Conservation (phyloP, 2,888 invertebrate genomes). For the Stenchaetothrips biformis region DNA sequence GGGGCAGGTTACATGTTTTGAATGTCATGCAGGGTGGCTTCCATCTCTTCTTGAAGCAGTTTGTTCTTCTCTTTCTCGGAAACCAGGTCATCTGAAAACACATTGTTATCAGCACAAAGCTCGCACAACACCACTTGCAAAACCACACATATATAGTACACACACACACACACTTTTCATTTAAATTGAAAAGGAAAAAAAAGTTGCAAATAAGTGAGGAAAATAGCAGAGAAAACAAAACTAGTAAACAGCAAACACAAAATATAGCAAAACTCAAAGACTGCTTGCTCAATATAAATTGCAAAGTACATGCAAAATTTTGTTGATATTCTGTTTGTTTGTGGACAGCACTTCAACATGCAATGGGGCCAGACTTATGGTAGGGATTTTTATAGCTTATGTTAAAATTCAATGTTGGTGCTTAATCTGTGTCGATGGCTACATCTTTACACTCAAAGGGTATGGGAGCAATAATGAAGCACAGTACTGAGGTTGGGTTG, state of each 20-base stretch:
- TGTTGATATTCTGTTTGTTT: neutral
- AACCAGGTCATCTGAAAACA: constrained; percentile 86
- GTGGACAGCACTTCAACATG: constrained; percentile 14
- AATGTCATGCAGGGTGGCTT: constrained; percentile 97
- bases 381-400: neutral
- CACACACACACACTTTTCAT: constrained; percentile 19
- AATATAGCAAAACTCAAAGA: constrained; percentile 36
- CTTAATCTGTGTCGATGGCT: neutral
- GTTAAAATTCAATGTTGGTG: neutral
- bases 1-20: constrained; percentile 81
- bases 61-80: constrained; percentile 93
- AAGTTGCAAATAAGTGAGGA: too few relatives aligned
- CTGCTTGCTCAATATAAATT: constrained; percentile 28
- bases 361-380: neutral
- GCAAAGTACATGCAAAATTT: neutral
- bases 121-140: constrained; percentile 29
- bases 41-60: constrained; percentile 96
- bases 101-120: constrained; percentile 38
- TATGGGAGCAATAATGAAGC: neutral
- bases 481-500: neutral
- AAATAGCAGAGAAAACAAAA: constrained; percentile 33
- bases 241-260: constrained; percentile 34
- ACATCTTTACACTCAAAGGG: neutral
- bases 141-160: neutral
- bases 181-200: constrained; percentile 32